Evolutionary conservation across 2,797 vertebrate genomes (phyloP), one percentile per base, ranked within the genome.

Genomic region (Channa striata): DNA sequence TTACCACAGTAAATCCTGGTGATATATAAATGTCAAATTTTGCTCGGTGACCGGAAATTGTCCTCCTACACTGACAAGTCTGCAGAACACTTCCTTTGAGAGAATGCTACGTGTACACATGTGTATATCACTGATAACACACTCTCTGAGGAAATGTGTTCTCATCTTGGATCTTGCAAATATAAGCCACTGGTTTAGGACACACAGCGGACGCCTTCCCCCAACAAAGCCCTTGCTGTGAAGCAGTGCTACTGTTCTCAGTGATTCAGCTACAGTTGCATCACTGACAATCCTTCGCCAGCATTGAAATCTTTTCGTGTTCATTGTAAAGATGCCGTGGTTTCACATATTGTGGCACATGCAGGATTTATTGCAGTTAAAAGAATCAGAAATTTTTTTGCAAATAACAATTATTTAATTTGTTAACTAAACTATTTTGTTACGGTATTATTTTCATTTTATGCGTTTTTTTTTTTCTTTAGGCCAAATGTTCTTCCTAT

Each of bases 211-310:
- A 37, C 37, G 44, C 64, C 50, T 11, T 59, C 42, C 46, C 37
- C 12, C 4, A 20, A 56, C 37, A 19, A 53, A 72, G 72, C 65
- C 48, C 62, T 60, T 21, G 54, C 19, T 56, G 30, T 68, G 36
- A 76, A 59, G 51, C 52, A 44, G 17, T 43, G 37, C 37, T 37
- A 57, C 49, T n/a, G 46, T 51, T 57, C 68, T 59, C 39, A 47
- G 59, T 50, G 23, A 66, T 73, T 68, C 52, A 63, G 42, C 48
- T 23, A 58, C 44, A 46, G 60, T 50, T 54, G 51, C 49, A 59
- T 46, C 49, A 37, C 30, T 23, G 46, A 34, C 43, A 34, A 43
- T 60, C 8, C 16, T 13, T 12, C 12, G 37, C 1, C 16, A 42
- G 8, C 37, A 21, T 43, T 53, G 25, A 11, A 23, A 25, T 17